Percentiles rank a stretch among this genome's conserved stretches.
Evolutionary conservation across 1,140 invertebrate genomes (phyloP).

Genomic region (Propsilocerus akamusi): DNA sequence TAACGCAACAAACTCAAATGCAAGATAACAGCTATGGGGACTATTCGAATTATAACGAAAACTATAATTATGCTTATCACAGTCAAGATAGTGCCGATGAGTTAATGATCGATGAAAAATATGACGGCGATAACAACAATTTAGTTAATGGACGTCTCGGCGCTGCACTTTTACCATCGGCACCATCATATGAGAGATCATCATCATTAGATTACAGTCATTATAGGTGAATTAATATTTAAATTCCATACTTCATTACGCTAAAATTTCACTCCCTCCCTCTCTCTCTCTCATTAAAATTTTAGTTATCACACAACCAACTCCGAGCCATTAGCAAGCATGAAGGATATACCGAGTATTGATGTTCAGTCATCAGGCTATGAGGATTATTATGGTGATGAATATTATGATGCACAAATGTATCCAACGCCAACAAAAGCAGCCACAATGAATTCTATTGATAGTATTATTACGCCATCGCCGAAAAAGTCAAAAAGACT

Average conservation of each 20-base stretch:
- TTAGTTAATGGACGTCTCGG: not conserved
- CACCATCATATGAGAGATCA: too few relatives aligned
- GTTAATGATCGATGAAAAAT: too few relatives aligned
- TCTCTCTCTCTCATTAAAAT: too few relatives aligned
- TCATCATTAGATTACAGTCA: too few relatives aligned
- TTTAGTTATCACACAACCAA: not conserved
- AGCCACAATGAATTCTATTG: too few relatives aligned
- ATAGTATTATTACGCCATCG: not conserved
- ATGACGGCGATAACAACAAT: not conserved
- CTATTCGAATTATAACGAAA: slow-evolving; percentile 32
- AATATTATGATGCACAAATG: not conserved
- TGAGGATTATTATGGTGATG: slow-evolving; percentile 5
- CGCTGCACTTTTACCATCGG: not conserved
- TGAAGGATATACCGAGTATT: not conserved
- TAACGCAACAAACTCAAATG: not conserved
- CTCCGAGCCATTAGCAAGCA: not conserved
- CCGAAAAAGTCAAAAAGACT: slow-evolving; percentile 10
- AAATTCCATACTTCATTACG: not conserved
- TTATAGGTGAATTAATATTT: too few relatives aligned
- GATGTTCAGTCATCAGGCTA: not conserved
- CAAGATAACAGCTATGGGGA: not conserved
- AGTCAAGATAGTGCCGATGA: slow-evolving; percentile 24
- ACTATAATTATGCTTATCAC: slow-evolving; percentile 48
- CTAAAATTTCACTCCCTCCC: too few relatives aligned
- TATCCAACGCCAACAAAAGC: slow-evolving; percentile 3